These are phyloP conservation scores for Bovichtus variegatus DNA, from an alignment of 2,797 vertebrate species.

Conservation along the genomic window DNA sequence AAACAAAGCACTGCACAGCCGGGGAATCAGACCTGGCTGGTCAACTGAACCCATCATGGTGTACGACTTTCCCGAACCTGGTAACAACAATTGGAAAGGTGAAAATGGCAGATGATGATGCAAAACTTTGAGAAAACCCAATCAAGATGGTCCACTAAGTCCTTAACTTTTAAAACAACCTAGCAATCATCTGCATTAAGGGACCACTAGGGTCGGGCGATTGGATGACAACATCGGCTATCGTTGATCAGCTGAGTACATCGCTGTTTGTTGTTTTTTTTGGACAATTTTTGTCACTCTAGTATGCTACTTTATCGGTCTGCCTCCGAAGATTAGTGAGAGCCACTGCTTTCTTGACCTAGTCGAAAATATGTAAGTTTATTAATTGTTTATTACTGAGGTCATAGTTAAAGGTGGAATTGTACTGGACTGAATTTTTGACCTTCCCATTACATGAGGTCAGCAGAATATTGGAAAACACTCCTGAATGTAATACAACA, in stretches of 20 bases:
- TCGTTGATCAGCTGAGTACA: too few species aligned
- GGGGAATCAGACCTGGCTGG: constrained; percentile 92
- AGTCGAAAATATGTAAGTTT: neutral
- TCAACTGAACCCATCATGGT: constrained; percentile 96
- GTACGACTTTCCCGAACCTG: constrained; percentile 96
- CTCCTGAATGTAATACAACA: neutral
- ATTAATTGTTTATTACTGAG: neutral
- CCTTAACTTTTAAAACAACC: neutral
- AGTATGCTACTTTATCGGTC: too few species aligned
- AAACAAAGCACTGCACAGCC: constrained; percentile 94
- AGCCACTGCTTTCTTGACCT: neutral
- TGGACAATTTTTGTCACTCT: too few species aligned
- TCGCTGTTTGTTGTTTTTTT: too few species aligned
- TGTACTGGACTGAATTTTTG: neutral
- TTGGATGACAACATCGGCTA: too few species aligned
- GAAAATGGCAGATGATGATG: neutral
- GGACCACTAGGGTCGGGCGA: too few species aligned
- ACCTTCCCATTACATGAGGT: neutral
- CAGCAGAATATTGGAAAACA: neutral
- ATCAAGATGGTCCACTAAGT: neutral
- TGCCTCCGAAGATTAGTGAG: too few species aligned
- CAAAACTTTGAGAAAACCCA: neutral
- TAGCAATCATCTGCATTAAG: neutral
- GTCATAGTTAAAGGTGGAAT: neutral
- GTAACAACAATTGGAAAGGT: neutral